phyloP scores from a whole-genome alignment of 2,797 vertebrate species.

The Danio jaintianensis region DNA sequence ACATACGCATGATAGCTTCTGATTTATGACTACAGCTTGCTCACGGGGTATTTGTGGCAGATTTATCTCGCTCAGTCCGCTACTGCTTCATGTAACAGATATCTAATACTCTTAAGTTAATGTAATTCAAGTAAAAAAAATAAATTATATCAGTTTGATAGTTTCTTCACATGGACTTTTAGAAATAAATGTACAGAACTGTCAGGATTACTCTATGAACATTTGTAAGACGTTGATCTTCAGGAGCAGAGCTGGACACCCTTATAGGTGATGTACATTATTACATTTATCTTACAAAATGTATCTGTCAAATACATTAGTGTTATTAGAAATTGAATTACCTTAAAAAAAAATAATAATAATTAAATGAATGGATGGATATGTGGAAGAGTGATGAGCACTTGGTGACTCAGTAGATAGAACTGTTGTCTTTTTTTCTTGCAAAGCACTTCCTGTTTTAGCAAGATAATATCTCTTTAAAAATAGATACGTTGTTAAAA shows the following conservation, averaged over 20 bases:
- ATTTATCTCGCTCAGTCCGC: background rate
- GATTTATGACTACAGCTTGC: background rate
- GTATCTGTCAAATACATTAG: too few species aligned
- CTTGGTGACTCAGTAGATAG: background rate
- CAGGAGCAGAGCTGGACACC: background rate
- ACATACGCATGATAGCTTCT: background rate
- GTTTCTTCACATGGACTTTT: too few species aligned
- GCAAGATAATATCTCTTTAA: slow-evolving; percentile 67
- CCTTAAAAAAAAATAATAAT: too few species aligned
- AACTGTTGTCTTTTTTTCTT: background rate
- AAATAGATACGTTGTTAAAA: slow-evolving; percentile 34
- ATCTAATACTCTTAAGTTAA: too few species aligned
- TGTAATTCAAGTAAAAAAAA: too few species aligned
- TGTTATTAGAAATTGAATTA: too few species aligned
- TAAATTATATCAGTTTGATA: too few species aligned
- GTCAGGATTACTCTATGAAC: background rate
- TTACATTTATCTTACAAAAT: too few species aligned
- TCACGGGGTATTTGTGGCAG: background rate
- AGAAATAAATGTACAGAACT: too few species aligned
- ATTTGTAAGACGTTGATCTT: background rate
- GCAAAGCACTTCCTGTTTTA: slow-evolving; percentile 61
- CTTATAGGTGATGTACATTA: background rate
- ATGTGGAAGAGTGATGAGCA: too few species aligned
- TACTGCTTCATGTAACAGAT: background rate
- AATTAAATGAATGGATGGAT: too few species aligned